A percentile compares a stretch with the other conserved stretches of the same genome.
Evolutionary conservation across 2,113 vertebrate species (phyloP).

Genomic region (Papio anubis): DNA sequence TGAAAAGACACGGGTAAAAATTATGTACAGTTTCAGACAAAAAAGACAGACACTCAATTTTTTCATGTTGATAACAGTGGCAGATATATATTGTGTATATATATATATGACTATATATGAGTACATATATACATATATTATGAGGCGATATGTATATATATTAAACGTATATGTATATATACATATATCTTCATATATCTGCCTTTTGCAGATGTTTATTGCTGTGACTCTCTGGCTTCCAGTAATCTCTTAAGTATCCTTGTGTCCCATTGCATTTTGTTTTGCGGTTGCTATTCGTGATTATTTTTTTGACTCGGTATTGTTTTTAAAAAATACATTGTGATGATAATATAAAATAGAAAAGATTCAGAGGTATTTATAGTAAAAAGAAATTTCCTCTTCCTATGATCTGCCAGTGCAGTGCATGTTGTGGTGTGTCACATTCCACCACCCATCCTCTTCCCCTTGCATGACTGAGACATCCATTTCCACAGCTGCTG

Average conservation of each 20-base stretch:
- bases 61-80: neutral
- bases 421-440: neutral
- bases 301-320: neutral
- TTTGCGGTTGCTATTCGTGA: neutral
- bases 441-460: rapidly evolving
- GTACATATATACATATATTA: neutral
- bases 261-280: neutral
- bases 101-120: neutral
- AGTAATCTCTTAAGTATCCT: neutral
- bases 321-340: neutral
- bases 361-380: neutral
- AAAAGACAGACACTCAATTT: neutral
- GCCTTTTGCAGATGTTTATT: neutral
- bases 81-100: neutral
- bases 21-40: neutral
- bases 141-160: neutral
- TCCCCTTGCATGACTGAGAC: neutral
- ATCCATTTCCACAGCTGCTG: neutral
- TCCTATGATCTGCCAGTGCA: neutral
- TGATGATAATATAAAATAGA: neutral
- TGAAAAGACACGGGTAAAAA: constrained; percentile 11
- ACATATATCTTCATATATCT: neutral
- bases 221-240: neutral
- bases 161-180: neutral
- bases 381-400: neutral